Evolutionary conservation across 2,797 vertebrate genomes (phyloP), one percentile per base, ranked within the genome.

Genomic region (Pampus argenteus): DNA sequence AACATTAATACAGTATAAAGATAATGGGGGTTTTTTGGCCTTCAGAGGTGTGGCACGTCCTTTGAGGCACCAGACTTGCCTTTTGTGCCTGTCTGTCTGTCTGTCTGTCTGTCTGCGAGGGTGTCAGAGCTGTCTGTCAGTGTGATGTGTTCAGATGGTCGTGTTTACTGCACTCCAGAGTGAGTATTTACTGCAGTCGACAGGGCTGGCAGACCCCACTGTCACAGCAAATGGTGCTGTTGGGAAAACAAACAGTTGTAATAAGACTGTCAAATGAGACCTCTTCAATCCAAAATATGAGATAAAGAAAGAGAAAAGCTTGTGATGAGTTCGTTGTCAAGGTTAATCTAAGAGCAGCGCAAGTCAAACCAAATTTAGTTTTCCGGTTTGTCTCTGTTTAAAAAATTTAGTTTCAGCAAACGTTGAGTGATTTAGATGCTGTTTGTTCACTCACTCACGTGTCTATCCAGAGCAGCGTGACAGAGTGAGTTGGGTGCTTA

Each of bases 201-300:
- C 57, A 31, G 78, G 81, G 70, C 84, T 91, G 89, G 91, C 92
- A 91, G 85, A 88, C 85, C 88, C 86, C 89, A 81, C 87, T 85
- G 86, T 91, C 91, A 83, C 89, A 91, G 92, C 92, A 94, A 92
- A 93, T 93, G 92, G 92, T 81, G 77, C 90, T 93, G 91, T 92
- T 93, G 91, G 92, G 86, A 91, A 93, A 95, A 93, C 91, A 93
- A 86, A 88, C 89, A 85, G 85, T 85, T 85, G 90, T 86, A 83
- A 87, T 76, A 85, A 91, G 86, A 81, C 83, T 78, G 84, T 89
- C 81, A 82, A 76, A 78, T 50, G 78, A 83, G 77, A 78, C 23
- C 9, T 29, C 70, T 55, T 76, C 49, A 40, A 13, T 72, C 61
- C 49, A 48, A 56, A 59, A 26, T 52, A 52, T 45, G 15, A 14